Evolutionary conservation across 2,113 vertebrate genomes (phyloP), one percentile per base, ranked within the genome.

Genomic region (Ardeotis arabs): DNA sequence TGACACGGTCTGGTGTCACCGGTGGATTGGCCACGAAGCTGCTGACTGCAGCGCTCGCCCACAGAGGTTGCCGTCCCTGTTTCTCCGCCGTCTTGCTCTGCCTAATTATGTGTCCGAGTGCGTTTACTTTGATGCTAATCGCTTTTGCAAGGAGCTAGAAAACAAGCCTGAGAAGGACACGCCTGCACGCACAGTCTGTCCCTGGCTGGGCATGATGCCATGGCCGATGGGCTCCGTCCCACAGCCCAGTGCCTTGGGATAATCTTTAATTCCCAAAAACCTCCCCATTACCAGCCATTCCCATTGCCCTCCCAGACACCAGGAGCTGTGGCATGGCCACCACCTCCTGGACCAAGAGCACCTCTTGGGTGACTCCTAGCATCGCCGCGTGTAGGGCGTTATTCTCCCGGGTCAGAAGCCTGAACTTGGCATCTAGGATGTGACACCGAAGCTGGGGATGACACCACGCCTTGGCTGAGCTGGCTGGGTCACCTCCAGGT

Each of bases 41-140:
- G 89, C 94, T 96, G 90, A 94, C 93, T 56, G 82, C 49, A 39
- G 5, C 1, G 31, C 53, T 90, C 10, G 10, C 91, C 84, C 56
- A 13, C 73, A 14, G 87, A 96, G 80, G 95, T 29, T 90, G 73
- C 77, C 0, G 1, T 74, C 90, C 95, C 96, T 93, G 84, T 92
- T 96, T 24, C 95, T 95, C 90, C 0, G 44, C 91, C 59, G 79
- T 25, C 86, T 90, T 75, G 64, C 89, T 93, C 90, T 81, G 39
- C 56, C 53, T 96, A 95, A 95, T 95, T 87, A 93, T 37, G 76
- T 85, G 86, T 90, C 96, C 90, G 22, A 84, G 76, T 5, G 63
- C 85, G 83, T 80, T 84, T 60, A 27, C 94, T 97, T 95, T 95
- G 95, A 95, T 95, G 94, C 78, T 93, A 92, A 96, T 95, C 70